Evolutionary conservation across 2,113 vertebrate species (phyloP), one percentile per base, ranked within the genome.

Genomic region (Aptenodytes patagonicus): DNA sequence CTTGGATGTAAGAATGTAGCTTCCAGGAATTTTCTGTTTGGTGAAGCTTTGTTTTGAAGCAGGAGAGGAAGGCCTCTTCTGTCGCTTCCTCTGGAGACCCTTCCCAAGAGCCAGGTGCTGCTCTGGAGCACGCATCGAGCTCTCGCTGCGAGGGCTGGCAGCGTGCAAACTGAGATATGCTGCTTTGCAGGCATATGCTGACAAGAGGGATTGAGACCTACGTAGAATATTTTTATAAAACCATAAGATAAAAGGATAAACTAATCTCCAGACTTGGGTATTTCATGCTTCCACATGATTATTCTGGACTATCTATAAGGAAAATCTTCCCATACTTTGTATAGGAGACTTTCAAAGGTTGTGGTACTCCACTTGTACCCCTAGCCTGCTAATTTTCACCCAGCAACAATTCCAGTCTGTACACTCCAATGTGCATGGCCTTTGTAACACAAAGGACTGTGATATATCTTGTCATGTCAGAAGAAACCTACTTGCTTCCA

Each of bases 1-100:
- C 95, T 97, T 97, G 95, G 84, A 71, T 31, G 24, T 80, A 83
- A 58, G 44, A 87, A 91, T 47, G 64, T 70, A 70, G 75, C 71
- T 97, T 96, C 96, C 94, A 96, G 94, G 93, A 97, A 96, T 97
- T 97, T 97, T 96, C 55, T 93, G 40, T 66, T 52, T 78, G 81
- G 34, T 22, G 42, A 80, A 77, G 51, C 62, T 95, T 91, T 95
- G 91, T 94, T 94, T 97, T 95, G 91, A 94, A 90, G 2, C 14
- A 11, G 54, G 52, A 80, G 76, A 91, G 95, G 94, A 96, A 90
- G 76, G 84, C 46, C 47, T 44, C 38, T 90, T 80, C 60, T 88
- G 75, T 75, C 3, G 13, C 66, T 94, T 95, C 96, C 94, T 91
- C 75, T 91, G 49, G 75, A 96, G 66, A 86, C 40, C n/a, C 58